phyloP scores from a whole-genome alignment of 2,888 invertebrate genomes.

The Chaitophorus viminalis region DNA sequence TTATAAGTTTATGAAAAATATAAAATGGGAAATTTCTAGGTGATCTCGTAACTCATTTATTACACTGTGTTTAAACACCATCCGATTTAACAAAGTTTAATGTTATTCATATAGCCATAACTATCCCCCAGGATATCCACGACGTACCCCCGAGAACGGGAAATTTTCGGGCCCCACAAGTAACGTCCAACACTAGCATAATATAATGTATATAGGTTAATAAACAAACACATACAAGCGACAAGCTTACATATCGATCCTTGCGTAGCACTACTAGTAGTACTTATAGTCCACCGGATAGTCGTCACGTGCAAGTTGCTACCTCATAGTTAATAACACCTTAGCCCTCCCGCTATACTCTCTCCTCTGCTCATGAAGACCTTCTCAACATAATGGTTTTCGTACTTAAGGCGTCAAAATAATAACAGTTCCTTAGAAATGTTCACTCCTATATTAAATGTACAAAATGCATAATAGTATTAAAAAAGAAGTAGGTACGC shows the following conservation, averaged over 20 bases:
- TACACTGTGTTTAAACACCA: not conserved
- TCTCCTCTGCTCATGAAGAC: not conserved
- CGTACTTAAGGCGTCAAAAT: not conserved
- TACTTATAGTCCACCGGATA: not conserved
- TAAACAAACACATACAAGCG: not conserved
- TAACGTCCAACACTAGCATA: not conserved
- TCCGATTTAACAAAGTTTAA: slow-evolving; percentile 32
- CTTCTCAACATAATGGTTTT: not conserved
- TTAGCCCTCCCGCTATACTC: not conserved
- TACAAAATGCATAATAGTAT: not conserved
- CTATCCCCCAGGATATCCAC: not conserved
- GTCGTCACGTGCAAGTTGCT: not conserved
- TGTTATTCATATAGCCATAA: not conserved
- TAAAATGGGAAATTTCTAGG: no score
- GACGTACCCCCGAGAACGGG: not conserved
- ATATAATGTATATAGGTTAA: not conserved
- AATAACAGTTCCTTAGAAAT: not conserved
- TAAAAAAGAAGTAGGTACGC: not conserved
- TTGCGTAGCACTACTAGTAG: not conserved
- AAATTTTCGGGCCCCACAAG: not conserved
- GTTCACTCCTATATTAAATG: not conserved
- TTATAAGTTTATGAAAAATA: no score
- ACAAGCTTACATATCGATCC: not conserved
- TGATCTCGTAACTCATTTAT: not conserved
- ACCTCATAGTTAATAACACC: not conserved